Evolutionary conservation across 2,888 invertebrate species (phyloP), one percentile per base, ranked within the genome.

Genomic region (Carcina quercana): DNA sequence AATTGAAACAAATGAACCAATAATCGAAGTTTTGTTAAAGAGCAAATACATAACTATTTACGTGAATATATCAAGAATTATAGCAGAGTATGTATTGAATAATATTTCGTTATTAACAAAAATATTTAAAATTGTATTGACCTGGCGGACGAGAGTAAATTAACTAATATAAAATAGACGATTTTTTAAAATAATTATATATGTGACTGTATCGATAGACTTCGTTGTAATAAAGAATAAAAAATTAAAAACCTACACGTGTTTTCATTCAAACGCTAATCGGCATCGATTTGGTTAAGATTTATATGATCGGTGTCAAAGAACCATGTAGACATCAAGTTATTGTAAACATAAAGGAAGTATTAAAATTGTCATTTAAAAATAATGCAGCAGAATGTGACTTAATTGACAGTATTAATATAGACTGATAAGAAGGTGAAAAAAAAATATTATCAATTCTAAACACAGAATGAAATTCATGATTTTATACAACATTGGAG

Each of bases 161-260:
- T 19, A 24, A 30, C 4, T 26, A 37, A 42, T n/a, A n/a, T 40
- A 45, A 32, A 40, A 36, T 43, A 50, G 52, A 46, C 43, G 42
- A 44, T 63, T 64, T 68, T 64, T 58, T 52, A 53, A n/a, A 60
- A 57, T 58, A 50, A 5, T 10, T 25, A 58, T 66, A 57, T 65
- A 72, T 70, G 70, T 78, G 67, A 75, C 53, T 68, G 69, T 76
- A 75, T 66, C 41, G 53, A 70, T 80, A 80, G 79, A 73, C 67
- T 78, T 80, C 63, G 70, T 79, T 79, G 72, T 76, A 82, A 68
- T 82, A 82, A 80, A 82, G 49, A 45, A 51, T 45, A 38, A 49
- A 57, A 53, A 36, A 31, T n/a, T n/a, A 37, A 43, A 34, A 25
- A 24, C 2, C 13, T 20, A 24, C 7, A 3, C 12, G 2, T 13